These are phyloP conservation scores for Luscinia megarhynchos DNA, from an alignment of 2,797 vertebrate species.

Conservation along the genomic window DNA sequence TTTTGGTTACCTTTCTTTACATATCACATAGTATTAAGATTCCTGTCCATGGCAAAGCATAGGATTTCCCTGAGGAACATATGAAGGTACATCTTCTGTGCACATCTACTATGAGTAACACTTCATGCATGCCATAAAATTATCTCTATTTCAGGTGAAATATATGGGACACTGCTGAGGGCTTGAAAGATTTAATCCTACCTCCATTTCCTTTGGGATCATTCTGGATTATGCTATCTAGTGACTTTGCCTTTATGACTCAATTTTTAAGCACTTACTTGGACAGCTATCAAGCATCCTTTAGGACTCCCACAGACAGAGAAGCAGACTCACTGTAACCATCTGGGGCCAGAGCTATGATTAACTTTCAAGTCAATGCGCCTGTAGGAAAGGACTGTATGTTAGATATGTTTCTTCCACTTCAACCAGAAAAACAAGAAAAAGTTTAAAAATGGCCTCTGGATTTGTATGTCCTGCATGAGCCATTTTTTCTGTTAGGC, in stretches of 20 bases:
- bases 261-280: slow-evolving; percentile 21
- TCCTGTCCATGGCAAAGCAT: not conserved
- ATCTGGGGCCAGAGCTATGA: slow-evolving; percentile 31
- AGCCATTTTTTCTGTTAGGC: not conserved
- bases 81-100: not conserved
- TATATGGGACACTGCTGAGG: not conserved
- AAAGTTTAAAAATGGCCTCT: not conserved
- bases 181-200: not conserved
- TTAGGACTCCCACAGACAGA: slow-evolving; percentile 45
- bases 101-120: not conserved
- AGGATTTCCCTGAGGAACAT: not conserved
- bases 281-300: slow-evolving; percentile 37
- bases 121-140: not conserved
- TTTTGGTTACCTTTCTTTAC: not conserved
- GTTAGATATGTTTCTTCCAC: not conserved
- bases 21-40: not conserved
- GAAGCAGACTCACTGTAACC: slow-evolving; percentile 36
- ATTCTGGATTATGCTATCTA: not conserved
- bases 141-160: not conserved
- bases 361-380: slow-evolving; percentile 32
- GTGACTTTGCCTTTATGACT: slow-evolving; percentile 1
- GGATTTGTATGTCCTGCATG: not conserved
- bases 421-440: not conserved
- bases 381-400: not conserved
- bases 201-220: not conserved